Conservation (phyloP, 2,888 invertebrate genomes). For the Sepiola atlantica region DNA sequence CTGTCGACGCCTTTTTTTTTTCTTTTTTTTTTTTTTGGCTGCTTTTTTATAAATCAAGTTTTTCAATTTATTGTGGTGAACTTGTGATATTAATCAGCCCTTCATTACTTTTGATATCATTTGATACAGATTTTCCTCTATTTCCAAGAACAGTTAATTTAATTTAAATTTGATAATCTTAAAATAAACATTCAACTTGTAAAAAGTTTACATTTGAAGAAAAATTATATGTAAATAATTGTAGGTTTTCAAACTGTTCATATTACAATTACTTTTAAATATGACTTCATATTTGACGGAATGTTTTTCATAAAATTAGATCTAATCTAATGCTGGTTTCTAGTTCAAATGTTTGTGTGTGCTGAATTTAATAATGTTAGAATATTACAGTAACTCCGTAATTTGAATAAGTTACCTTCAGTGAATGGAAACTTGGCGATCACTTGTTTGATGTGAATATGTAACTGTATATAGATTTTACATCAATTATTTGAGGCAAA, state of each 20-base stretch:
- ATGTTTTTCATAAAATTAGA: not conserved
- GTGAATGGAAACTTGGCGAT: not conserved
- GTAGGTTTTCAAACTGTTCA: not conserved
- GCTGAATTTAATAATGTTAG: not conserved
- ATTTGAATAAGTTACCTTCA: not conserved
- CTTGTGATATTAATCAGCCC: conserved; percentile 7
- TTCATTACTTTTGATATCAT: not conserved
- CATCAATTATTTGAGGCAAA: not conserved
- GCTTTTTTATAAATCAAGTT: not conserved
- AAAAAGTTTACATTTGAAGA: not conserved
- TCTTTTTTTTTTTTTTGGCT: not conserved
- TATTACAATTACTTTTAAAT: not conserved
- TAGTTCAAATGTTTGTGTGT: not conserved
- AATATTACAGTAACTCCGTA: not conserved
- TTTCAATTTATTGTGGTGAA: conserved; percentile 19
- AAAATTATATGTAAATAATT: not conserved
- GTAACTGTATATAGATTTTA: not conserved
- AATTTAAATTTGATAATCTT: not conserved
- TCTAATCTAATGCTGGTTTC: not conserved
- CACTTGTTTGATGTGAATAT: not conserved
- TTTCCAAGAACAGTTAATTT: not conserved
- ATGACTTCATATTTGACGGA: not conserved
- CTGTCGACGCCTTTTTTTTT: not conserved
- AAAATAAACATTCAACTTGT: not conserved
- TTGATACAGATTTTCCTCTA: not conserved